Evolutionary conservation across 2,113 vertebrate genomes (phyloP).

Genomic region (Dunckerocampus dactyliophorus): DNA sequence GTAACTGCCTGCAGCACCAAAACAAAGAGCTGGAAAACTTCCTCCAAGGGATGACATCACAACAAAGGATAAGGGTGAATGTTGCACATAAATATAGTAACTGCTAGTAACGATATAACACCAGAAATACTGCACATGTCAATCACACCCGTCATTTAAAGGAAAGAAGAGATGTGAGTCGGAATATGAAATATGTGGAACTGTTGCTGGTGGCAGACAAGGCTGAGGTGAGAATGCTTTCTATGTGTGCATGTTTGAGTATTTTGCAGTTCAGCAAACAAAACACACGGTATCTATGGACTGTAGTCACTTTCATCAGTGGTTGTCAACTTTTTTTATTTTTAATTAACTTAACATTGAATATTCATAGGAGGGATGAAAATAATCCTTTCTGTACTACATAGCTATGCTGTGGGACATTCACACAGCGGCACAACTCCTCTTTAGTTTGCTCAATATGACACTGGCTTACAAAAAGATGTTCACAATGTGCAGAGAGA

Average conservation of each 20-base stretch:
- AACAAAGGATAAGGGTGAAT: constrained; percentile 71
- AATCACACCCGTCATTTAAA: constrained; percentile 43
- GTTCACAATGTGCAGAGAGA: neutral
- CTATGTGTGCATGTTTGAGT: neutral
- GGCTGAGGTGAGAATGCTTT: constrained; percentile 80
- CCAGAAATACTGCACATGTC: neutral
- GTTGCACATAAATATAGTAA: neutral
- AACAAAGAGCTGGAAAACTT: constrained; percentile 57
- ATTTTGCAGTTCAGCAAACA: neutral
- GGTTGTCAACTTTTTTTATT: neutral
- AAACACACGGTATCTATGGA: no score
- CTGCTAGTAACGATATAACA: no score
- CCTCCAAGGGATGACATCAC: constrained; percentile 67
- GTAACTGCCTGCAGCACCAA: constrained; percentile 75
- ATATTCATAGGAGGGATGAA: no score
- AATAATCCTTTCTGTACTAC: no score
- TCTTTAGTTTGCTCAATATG: neutral
- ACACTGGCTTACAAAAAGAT: neutral
- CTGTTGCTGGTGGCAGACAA: constrained; percentile 91
- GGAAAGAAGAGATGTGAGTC: constrained; percentile 81
- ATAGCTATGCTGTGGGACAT: neutral
- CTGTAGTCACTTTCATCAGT: neutral
- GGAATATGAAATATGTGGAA: constrained; percentile 88
- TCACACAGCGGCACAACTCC: neutral
- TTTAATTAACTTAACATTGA: no score